Conservation (phyloP, 2,113 vertebrate genomes). For the Gopherus flavomarginatus region DNA sequence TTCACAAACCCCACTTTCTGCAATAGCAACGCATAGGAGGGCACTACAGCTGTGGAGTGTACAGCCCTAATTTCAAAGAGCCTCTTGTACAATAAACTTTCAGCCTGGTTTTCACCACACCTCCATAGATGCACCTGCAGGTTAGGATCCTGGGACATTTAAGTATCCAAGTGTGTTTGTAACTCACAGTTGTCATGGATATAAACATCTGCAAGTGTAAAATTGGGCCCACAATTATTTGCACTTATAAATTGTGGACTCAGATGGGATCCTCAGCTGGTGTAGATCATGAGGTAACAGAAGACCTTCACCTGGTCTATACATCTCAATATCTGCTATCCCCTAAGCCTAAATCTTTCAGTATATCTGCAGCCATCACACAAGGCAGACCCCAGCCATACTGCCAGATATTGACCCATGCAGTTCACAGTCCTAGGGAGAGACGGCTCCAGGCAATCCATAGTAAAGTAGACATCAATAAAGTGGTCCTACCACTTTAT, state of each 20-base stretch:
- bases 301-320: not conserved
- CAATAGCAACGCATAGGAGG: too few species aligned
- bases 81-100: not conserved
- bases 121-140: not conserved
- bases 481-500: not conserved
- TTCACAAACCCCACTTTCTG: too few species aligned
- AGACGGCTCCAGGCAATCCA: not conserved
- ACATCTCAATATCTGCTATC: not conserved
- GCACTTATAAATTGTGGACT: not conserved
- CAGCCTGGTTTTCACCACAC: not conserved
- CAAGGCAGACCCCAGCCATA: not conserved
- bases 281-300: not conserved
- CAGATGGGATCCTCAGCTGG: not conserved
- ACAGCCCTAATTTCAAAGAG: too few species aligned
- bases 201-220: not conserved
- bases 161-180: not conserved
- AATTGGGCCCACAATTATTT: not conserved
- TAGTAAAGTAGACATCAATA: not conserved
- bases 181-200: not conserved
- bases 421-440: too few species aligned
- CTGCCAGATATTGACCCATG: not conserved
- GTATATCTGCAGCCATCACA: not conserved
- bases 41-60: too few species aligned
- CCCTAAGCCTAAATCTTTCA: not conserved
- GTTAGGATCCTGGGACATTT: not conserved